Evolutionary conservation across 53 echinoderm and acorn worm species (phyloP).

Genomic region (Astropecten irregularis): DNA sequence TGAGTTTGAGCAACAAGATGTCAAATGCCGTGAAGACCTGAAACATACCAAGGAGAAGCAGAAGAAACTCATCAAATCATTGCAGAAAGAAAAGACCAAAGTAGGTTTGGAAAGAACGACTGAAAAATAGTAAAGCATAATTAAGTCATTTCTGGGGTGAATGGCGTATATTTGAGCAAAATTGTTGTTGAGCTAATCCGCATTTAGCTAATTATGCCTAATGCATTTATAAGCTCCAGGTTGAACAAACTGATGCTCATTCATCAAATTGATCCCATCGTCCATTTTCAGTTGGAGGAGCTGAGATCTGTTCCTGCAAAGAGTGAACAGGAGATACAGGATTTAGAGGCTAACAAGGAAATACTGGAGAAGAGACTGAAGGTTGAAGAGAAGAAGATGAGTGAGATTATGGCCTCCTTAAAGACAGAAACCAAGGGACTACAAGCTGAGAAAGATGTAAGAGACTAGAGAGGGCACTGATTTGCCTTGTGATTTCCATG

Average conservation of each 20-base stretch:
- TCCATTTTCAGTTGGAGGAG: slow-evolving; percentile 87
- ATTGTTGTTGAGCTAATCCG: too few species aligned
- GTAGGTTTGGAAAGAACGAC: too few species aligned
- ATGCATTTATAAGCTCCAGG: too few species aligned
- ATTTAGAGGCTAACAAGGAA: slow-evolving; percentile 67
- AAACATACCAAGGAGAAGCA: slow-evolving; percentile 91
- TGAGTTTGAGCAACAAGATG: slow-evolving; percentile 93
- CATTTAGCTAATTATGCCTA: too few species aligned
- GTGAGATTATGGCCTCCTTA: slow-evolving; percentile 87
- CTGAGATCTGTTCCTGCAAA: slow-evolving; percentile 75
- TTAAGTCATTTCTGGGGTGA: not conserved
- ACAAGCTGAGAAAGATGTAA: slow-evolving; percentile 86
- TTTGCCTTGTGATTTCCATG: too few species aligned
- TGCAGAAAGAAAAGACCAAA: slow-evolving; percentile 91
- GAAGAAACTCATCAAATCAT: slow-evolving; percentile 84
- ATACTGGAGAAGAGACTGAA: slow-evolving; percentile 76
- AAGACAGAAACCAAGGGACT: slow-evolving; percentile 89
- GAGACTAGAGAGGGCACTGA: not conserved
- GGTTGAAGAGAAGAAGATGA: slow-evolving; percentile 90
- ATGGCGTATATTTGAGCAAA: too few species aligned
- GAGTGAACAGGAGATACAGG: slow-evolving; percentile 83
- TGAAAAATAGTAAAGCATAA: not conserved
- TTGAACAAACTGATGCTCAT: too few species aligned
- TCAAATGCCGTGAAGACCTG: slow-evolving; percentile 89
- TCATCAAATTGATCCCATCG: too few species aligned